Conservation (phyloP, 2,797 vertebrate species). For the Harpagifer antarcticus region DNA sequence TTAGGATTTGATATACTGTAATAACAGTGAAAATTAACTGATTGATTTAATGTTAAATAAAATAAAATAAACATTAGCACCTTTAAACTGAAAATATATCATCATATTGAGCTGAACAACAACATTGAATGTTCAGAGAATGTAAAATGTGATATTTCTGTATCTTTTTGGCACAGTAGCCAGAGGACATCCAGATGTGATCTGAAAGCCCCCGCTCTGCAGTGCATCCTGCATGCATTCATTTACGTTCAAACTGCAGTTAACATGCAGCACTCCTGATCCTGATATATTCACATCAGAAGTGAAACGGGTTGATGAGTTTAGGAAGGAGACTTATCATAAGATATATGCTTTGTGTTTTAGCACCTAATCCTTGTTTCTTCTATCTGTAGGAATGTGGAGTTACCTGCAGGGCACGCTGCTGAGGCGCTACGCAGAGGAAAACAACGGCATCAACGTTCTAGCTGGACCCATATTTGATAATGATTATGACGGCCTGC, state of each 20-base stretch:
- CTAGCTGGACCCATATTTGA: slow-evolving; percentile 94
- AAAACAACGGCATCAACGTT: slow-evolving; percentile 91
- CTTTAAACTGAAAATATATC: not conserved
- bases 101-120: not conserved
- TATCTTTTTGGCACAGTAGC: too few relatives aligned
- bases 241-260: too few relatives aligned
- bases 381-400: slow-evolving; percentile 88
- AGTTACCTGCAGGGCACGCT: slow-evolving; percentile 91
- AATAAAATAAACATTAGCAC: too few relatives aligned
- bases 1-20: too few relatives aligned
- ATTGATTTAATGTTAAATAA: too few relatives aligned
- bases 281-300: not conserved
- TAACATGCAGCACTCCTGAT: not conserved
- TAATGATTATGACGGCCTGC: slow-evolving; percentile 90
- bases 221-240: too few relatives aligned
- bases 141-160: too few relatives aligned
- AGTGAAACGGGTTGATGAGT: not conserved
- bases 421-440: slow-evolving; percentile 89
- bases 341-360: not conserved
- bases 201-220: too few relatives aligned
- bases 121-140: too few relatives aligned
- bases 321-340: not conserved
- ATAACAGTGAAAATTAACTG: too few relatives aligned
- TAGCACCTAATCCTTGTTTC: not conserved
- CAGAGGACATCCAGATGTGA: too few relatives aligned